These are phyloP conservation scores for Trilocha varians DNA, from an alignment of 2,888 invertebrate species.

Conservation along the genomic window DNA sequence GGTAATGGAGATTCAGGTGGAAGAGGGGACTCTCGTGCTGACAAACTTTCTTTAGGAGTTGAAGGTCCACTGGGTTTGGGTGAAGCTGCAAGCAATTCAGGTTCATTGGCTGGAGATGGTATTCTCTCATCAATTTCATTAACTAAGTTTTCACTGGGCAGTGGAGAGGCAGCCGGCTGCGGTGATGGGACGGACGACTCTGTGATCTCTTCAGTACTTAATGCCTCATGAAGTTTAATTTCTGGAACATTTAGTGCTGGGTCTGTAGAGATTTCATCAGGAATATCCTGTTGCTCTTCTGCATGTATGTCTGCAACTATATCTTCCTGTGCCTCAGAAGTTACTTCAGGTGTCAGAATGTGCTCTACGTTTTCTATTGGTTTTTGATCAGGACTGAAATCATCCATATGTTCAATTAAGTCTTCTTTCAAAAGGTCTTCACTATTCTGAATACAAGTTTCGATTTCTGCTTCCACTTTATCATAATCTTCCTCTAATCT, in stretches of 20 bases:
- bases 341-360: slow-evolving; percentile 3
- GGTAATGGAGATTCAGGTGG: slow-evolving; percentile 2
- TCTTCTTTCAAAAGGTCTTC: background rate
- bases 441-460: background rate
- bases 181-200: background rate
- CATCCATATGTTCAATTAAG: background rate
- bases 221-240: slow-evolving; percentile 15
- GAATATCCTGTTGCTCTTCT: background rate
- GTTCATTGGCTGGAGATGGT: slow-evolving; percentile 3
- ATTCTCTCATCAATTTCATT: slow-evolving; percentile 4
- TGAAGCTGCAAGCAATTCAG: slow-evolving; percentile 5
- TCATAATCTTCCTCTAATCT: background rate
- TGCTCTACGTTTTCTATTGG: slow-evolving; percentile 12
- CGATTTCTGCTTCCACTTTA: background rate
- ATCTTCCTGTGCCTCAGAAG: slow-evolving; percentile 11
- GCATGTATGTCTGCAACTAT: slow-evolving; percentile 9
- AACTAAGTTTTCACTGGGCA: background rate
- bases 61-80: background rate
- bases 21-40: background rate
- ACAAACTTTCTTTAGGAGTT: background rate
- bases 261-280: slow-evolving; percentile 8
- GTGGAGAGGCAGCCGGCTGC: slow-evolving; percentile 1
- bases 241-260: slow-evolving; percentile 8
- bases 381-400: background rate
- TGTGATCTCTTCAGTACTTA: background rate